Base-by-base conservation (phyloP, 2,113 vertebrate genomes). In the Haemorhous mexicanus region DNA sequence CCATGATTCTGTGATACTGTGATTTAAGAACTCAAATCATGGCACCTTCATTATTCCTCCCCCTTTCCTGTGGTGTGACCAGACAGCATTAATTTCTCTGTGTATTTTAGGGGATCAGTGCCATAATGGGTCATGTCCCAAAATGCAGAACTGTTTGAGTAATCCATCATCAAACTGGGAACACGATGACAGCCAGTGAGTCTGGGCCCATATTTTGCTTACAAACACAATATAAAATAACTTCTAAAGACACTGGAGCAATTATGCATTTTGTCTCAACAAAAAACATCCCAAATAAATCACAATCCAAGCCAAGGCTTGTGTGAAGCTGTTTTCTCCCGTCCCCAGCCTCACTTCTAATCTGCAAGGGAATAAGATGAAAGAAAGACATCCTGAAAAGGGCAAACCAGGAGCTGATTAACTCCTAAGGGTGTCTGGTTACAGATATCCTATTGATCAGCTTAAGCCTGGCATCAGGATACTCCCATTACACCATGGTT, bases 361-460 rank as follows among this genome's bases (percentile, higher is more conserved):
- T 56, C 20, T 88, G 26, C 18, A 53, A 43, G 21, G n/a, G 44
- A 83, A 23, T n/a, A 13, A 62, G 32, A 66, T 20, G 28, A 43
- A 62, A 64, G 50, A 70, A 10, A 23, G 5, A 24, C 24, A 44
- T 19, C 19, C 24, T 70, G 61, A 39, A 92, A 95, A 82, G 92
- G 44, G 35, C 21, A 70, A 73, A 32, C 6, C 50, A 84, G 37
- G 75, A n/a, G 28, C 2, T 91, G 63, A 74, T 90, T 81, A 70
- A 33, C 63, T 75, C 30, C 37, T 59, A 37, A 81, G 66, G 0
- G 67, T 90, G 32, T 97, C 82, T 92, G 87, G 92, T 98, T 97
- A 93, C 96, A 74, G 95, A 94, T 75, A 89, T 27, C 28, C 39
- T 92, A 97, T 97, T 2, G 91, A 97, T 97, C 82, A 88, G 49